Base-by-base conservation (phyloP, 2,113 vertebrate species). In the Lepus timidus region DNA sequence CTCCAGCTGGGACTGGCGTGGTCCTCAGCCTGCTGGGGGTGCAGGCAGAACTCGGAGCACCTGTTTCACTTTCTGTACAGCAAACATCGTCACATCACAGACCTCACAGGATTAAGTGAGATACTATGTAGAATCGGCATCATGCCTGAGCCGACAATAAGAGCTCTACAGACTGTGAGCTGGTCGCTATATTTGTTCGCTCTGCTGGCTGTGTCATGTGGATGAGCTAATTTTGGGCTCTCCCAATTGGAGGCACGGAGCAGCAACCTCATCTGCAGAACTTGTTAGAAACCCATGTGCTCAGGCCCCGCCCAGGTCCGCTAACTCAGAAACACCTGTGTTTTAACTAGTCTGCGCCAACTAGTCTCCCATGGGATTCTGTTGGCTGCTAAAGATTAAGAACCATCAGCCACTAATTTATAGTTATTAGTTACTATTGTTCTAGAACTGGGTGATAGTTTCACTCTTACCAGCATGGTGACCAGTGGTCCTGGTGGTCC, bases 161-260 rank as follows among this genome's bases (percentile, higher is more conserved):
- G 67, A 1, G 13, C 31, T 6, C 36, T 3, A 2, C 31, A 31
- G 2, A 51, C 65, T 0, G 3, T 14, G 23, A 4, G 2, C n/a
- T 13, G 20, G 11, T 14, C 20, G 27, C 25, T 7, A 3, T 58
- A 33, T 33, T 7, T n/a, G 52, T 27, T 1, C 17, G 4, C 65
- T 58, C 39, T 22, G 55, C 9, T 4, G 51, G 52, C 3, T 3
- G 6, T 13, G 27, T 23, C 13, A 23, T 0, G 1, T 22, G 73
- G n/a, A 4, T 49, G 36, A 27, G 62, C 70, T 68, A 39, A 61
- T 36, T 25, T 33, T 10, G 33, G 8, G 17, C 33, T 51, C 74
- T 62, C 44, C 44, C 1, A 29, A 80, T 39, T 9, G 8, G 49
- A 49, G n/a, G 33, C 31, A 44, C 49, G 7, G 92, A 22, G 29